These are phyloP conservation scores for Ophion obscuratus DNA, from an alignment of 2,888 invertebrate species.

Conservation along the genomic window DNA sequence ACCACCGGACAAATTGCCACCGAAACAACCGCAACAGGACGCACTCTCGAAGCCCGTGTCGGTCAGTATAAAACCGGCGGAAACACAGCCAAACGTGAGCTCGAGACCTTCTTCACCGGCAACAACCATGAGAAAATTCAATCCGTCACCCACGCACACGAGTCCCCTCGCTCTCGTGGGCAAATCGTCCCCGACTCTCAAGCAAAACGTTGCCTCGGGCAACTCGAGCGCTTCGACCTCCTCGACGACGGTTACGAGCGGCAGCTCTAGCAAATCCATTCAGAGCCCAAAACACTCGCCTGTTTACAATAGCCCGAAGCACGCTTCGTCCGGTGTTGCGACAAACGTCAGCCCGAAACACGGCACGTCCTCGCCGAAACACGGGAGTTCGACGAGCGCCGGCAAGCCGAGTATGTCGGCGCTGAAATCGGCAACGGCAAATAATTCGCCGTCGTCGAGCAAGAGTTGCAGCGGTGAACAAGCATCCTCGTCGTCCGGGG, in stretches of 20 bases:
- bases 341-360: conserved; percentile 91
- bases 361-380: conserved; percentile 92
- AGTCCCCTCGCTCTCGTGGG: conserved; percentile 88
- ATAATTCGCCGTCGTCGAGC: conserved; percentile 86
- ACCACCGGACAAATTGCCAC: conserved; percentile 91
- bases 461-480: conserved; percentile 78
- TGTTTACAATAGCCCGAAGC: conserved; percentile 90
- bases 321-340: conserved; percentile 86
- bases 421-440: conserved; percentile 90
- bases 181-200: conserved; percentile 85
- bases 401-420: conserved; percentile 96
- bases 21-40: conserved; percentile 87
- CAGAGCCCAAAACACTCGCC: conserved; percentile 92
- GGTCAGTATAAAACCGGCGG: conserved; percentile 90
- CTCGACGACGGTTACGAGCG: conserved; percentile 84
- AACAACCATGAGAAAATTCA: conserved; percentile 89
- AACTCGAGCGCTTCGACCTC: conserved; percentile 85
- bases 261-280: conserved; percentile 85
- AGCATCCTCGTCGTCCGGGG: conserved; percentile 55
- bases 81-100: conserved; percentile 85
- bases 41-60: conserved; percentile 89
- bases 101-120: conserved; percentile 89
- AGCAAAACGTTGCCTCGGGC: conserved; percentile 66
- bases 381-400: conserved; percentile 88
- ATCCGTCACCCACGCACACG: conserved; percentile 89